A percentile compares a stretch with the other conserved stretches of the same genome.
Evolutionary conservation across 1,140 invertebrate species (phyloP).

Genomic region (Drosophila paulistorum): DNA sequence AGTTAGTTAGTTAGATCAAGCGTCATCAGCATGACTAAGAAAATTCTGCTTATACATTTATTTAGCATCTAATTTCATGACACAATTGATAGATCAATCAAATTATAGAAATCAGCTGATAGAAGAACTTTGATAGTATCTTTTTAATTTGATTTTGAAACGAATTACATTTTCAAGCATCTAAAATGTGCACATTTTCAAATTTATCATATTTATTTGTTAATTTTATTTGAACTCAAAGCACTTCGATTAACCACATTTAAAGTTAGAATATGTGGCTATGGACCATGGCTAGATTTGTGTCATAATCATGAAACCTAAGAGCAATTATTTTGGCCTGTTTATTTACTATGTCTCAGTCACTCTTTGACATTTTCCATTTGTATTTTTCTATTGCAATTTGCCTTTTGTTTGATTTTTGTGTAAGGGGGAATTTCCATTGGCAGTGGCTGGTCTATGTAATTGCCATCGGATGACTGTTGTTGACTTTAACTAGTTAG

Average conservation of each 20-base stretch:
- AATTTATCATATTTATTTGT: neutral
- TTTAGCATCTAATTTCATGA: too few species aligned
- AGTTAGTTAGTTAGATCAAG: neutral
- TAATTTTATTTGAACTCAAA: neutral
- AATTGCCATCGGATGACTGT: slow-evolving; percentile 68
- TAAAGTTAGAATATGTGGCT: neutral
- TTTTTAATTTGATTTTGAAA: too few species aligned
- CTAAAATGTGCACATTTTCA: too few species aligned
- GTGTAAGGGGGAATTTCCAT: slow-evolving; percentile 56
- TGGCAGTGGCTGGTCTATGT: slow-evolving; percentile 38
- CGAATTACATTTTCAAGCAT: too few species aligned
- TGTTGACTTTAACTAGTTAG: slow-evolving; percentile 43
- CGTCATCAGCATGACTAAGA: neutral
- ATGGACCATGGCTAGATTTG: neutral
- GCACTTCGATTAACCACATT: neutral
- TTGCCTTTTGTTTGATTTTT: neutral
- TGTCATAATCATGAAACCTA: slow-evolving; percentile 35
- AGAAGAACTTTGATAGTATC: too few species aligned
- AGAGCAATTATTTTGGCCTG: slow-evolving; percentile 32
- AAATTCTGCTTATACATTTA: too few species aligned
- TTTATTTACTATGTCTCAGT: neutral
- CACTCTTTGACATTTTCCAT: slow-evolving; percentile 12
- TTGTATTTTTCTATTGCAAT: slow-evolving; percentile 33
- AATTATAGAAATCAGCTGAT: neutral
- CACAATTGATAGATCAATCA: too few species aligned